Percentiles rank a stretch among this genome's conserved stretches.
Conservation (phyloP, 1,140 invertebrate species). For the Meteorus sp. region DNA sequence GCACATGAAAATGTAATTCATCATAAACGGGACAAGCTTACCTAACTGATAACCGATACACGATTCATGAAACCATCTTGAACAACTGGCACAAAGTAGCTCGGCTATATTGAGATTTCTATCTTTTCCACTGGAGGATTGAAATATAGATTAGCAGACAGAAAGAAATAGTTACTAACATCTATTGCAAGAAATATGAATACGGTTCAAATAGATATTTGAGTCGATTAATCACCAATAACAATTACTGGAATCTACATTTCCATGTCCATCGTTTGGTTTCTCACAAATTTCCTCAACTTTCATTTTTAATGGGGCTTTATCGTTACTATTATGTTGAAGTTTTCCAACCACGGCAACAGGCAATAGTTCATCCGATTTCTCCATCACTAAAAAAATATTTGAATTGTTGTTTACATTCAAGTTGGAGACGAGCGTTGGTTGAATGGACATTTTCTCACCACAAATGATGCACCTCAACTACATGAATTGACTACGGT, state of each 20-base stretch:
- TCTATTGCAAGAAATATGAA: background rate
- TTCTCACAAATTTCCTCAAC: constrained; percentile 37
- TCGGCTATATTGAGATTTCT: constrained; percentile 89
- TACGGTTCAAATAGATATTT: too few relatives aligned
- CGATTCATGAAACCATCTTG: constrained; percentile 90
- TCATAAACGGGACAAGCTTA: constrained; percentile 92
- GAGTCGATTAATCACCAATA: constrained; percentile 47
- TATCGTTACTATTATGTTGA: constrained; percentile 20
- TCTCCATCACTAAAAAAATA: constrained; percentile 35
- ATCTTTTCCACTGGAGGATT: constrained; percentile 80
- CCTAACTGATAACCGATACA: constrained; percentile 90
- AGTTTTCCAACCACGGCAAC: constrained; percentile 25
- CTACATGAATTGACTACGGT: too few relatives aligned
- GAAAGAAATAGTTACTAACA: constrained; percentile 9
- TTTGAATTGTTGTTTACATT: too few relatives aligned
- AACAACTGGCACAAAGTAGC: constrained; percentile 86
- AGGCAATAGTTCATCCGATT: background rate
- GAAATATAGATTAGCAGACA: constrained; percentile 1
- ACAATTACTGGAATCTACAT: constrained; percentile 48
- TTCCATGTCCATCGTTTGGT: constrained; percentile 32
- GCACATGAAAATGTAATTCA: constrained; percentile 94
- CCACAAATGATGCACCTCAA: too few relatives aligned
- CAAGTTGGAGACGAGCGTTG: too few relatives aligned
- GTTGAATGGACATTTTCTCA: too few relatives aligned
- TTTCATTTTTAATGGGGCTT: constrained; percentile 32